A percentile compares a stretch with the other conserved stretches of the same genome.
Conservation (phyloP, 2,797 vertebrate species). For the Phyllotis vaccarum region DNA sequence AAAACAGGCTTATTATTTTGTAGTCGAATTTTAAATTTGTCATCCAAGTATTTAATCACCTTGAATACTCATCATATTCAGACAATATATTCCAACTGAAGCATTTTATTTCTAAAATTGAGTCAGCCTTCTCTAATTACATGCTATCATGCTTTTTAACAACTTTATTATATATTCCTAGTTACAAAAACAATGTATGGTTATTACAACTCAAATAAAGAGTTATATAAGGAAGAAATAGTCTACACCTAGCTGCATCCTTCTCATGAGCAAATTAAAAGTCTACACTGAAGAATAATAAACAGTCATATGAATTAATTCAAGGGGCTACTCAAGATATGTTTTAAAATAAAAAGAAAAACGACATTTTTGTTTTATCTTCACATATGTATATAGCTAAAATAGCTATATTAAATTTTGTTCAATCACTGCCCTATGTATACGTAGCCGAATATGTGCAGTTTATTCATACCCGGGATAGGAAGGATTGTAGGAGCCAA, state of each 20-base stretch:
- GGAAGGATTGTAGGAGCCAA: not conserved
- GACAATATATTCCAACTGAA: slow-evolving; percentile 1
- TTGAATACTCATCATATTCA: slow-evolving; percentile 11
- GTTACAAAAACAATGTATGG: not conserved
- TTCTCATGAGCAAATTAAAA: slow-evolving; percentile 15
- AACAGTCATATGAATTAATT: not conserved
- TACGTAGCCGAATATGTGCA: not conserved
- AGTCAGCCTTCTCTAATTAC: not conserved
- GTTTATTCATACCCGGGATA: not conserved
- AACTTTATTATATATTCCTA: not conserved
- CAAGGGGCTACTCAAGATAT: not conserved
- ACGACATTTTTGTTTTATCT: not conserved
- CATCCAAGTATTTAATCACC: slow-evolving; percentile 12
- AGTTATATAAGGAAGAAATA: slow-evolving; percentile 21
- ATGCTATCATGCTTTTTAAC: not conserved
- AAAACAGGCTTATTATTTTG: not conserved
- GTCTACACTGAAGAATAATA: not conserved
- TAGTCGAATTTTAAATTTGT: slow-evolving; percentile 1
- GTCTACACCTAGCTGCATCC: not conserved
- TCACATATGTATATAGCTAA: not conserved
- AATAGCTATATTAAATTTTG: not conserved
- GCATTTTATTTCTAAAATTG: not conserved
- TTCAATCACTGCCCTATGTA: not conserved
- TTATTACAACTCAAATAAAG: slow-evolving; percentile 22
- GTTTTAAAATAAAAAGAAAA: slow-evolving; percentile 37